A percentile compares a stretch with the other conserved stretches of the same genome.
Evolutionary conservation across 2,113 vertebrate genomes (phyloP).

Genomic region (Nyctereutes procyonoides): DNA sequence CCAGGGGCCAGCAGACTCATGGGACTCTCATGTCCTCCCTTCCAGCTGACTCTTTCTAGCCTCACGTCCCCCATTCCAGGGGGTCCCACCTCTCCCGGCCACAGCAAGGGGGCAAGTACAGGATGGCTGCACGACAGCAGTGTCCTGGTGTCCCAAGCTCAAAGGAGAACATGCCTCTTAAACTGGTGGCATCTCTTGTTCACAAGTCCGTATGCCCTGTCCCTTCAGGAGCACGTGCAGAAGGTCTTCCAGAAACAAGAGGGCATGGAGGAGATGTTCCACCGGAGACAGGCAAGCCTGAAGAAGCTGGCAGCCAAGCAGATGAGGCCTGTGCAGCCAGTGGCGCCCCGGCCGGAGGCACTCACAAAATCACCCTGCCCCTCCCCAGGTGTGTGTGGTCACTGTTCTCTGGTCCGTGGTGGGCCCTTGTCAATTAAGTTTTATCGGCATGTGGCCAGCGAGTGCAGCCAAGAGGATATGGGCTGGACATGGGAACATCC

Average conservation of each 20-base stretch:
- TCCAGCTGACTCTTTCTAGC: neutral
- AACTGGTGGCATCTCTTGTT: rapidly evolving
- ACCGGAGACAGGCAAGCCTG: constrained; percentile 95
- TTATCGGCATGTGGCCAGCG: neutral
- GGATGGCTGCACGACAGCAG: rapidly evolving
- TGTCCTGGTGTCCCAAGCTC: neutral
- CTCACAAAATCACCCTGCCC: constrained; percentile 92
- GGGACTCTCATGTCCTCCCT: neutral
- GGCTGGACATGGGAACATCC: too few species aligned
- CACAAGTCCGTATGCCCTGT: rapidly evolving
- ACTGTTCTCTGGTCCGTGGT: rapidly evolving
- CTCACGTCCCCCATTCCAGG: neutral
- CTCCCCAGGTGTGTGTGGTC: constrained; percentile 87
- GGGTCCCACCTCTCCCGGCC: neutral
- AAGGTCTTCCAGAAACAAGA: constrained; percentile 95
- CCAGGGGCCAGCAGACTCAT: neutral
- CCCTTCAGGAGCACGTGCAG: constrained; percentile 92
- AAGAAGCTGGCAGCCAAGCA: constrained; percentile 98
- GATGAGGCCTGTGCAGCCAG: constrained; percentile 96
- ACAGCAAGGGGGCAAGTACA: neutral
- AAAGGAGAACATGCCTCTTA: neutral
- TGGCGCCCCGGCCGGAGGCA: constrained; percentile 97
- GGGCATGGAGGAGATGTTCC: constrained; percentile 97
- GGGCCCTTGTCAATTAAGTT: neutral
- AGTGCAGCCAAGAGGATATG: neutral